phyloP scores from a whole-genome alignment of 1,140 invertebrate genomes.

The Hyposmocoma kahamanoa region DNA sequence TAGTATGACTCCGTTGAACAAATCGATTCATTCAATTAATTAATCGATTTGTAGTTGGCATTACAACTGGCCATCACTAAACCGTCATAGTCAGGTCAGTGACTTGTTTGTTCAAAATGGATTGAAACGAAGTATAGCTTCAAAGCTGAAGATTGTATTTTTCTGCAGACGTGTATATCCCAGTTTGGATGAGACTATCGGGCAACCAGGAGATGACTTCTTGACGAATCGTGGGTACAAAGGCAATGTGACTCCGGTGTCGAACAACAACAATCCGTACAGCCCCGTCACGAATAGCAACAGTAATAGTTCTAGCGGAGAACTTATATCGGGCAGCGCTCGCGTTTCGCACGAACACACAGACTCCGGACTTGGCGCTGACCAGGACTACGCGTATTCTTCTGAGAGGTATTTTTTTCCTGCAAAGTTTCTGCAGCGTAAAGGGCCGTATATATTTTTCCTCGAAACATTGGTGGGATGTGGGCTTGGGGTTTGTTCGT shows the following conservation, averaged over 20 bases:
- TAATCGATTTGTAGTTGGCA: too few species aligned
- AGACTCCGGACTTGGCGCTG: slow-evolving; percentile 79
- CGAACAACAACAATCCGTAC: slow-evolving; percentile 56
- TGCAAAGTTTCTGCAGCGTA: too few species aligned
- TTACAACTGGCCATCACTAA: too few species aligned
- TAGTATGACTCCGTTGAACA: too few species aligned
- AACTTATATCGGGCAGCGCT: slow-evolving; percentile 69
- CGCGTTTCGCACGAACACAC: slow-evolving; percentile 79
- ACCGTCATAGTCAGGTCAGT: too few species aligned
- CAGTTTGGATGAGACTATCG: slow-evolving; percentile 50
- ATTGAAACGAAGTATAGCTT: too few species aligned
- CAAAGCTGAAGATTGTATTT: slow-evolving; percentile 12
- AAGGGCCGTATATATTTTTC: too few species aligned
- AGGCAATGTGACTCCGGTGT: slow-evolving; percentile 39
- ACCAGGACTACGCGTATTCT: slow-evolving; percentile 79
- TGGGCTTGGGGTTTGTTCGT: too few species aligned
- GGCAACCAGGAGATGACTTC: slow-evolving; percentile 45
- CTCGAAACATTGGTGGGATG: too few species aligned
- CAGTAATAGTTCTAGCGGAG: slow-evolving; percentile 70
- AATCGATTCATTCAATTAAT: too few species aligned
- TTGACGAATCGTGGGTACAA: slow-evolving; percentile 59
- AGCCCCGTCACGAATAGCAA: slow-evolving; percentile 65
- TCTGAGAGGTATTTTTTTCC: slow-evolving; percentile 78
- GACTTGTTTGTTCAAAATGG: too few species aligned
- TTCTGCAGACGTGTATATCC: slow-evolving; percentile 57